Base-by-base conservation (phyloP, 2,888 invertebrate genomes). In the Agriopis leucophaearia region DNA sequence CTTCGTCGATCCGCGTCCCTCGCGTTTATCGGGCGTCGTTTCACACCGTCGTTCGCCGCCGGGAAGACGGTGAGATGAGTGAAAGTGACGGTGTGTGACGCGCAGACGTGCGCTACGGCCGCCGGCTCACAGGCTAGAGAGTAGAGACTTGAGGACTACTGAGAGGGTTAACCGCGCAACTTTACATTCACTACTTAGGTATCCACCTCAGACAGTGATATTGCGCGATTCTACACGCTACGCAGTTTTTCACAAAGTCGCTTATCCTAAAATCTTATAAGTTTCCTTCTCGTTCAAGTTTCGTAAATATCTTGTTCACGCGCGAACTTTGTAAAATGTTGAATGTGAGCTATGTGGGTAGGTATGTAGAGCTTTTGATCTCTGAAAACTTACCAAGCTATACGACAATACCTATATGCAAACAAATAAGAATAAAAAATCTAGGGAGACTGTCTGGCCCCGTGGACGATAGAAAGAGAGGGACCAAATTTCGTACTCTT, bases 21-120 rank as follows among this genome's bases (percentile, higher is more conserved):
- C 88, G 81, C 85, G 85, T 90, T 92, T 90, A 89, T 91, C 89
- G 86, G 84, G 78, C 82, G 87, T 84, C 88, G 86, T 85, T 90
- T 89, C 82, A 80, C 85, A 82, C 85, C 84, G 86, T 91, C 88
- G 86, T 91, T 90, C 89, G 89, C 78, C 60, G 40, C 74, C 81
- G 82, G 79, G 82, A 88, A 90, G 89, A 89, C 87, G 87, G 81
- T 83, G 64, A 58, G 60, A 57, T 40, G 85, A 86, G 86, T 84
- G 83, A 84, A 83, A 83, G 84, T 83, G 86, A 83, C 84, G 84
- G 83, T 63, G 74, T 71, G 72, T 64, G 72, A 73, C 82, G 84
- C 85, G 82, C 84, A 83, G 85, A 81, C 86, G 85, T 85, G 81
- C 71, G 77, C 77, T 77, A 73, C 76, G 77, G 73, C 65, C 75